phyloP scores from a whole-genome alignment of 2,888 invertebrate genomes.

The Onchidella celtica region DNA sequence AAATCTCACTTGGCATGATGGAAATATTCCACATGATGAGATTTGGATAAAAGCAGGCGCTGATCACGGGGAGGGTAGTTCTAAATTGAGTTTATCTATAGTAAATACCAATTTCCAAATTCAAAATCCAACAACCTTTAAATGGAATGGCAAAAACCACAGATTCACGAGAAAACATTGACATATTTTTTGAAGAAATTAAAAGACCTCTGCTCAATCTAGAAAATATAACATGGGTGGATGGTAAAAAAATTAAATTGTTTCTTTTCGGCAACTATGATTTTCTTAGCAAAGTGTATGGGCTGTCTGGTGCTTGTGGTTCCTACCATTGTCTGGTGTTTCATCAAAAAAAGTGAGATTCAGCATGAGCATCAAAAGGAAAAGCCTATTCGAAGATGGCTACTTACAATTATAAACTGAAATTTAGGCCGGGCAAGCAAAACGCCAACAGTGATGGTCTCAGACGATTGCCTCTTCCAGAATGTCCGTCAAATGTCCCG shows the following conservation, averaged over 20 bases:
- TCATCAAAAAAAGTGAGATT: neutral
- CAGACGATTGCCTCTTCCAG: no score
- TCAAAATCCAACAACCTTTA: no score
- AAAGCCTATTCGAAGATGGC: no score
- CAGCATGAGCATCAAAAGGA: neutral
- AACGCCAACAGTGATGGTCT: no score
- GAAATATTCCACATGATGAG: neutral
- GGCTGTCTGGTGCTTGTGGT: slow-evolving; percentile 7
- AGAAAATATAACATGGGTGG: neutral
- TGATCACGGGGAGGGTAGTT: neutral
- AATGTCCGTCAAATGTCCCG: no score
- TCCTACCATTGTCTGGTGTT: slow-evolving; percentile 23
- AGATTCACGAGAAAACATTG: neutral
- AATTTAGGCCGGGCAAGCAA: no score
- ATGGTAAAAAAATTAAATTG: neutral
- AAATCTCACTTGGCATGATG: neutral
- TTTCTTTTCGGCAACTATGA: slow-evolving; percentile 15
- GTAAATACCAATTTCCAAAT: neutral
- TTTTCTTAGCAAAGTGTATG: slow-evolving; percentile 2
- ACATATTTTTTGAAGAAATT: slow-evolving; percentile 5
- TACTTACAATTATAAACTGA: no score
- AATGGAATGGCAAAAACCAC: neutral
- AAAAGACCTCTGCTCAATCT: neutral
- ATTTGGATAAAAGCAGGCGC: neutral
- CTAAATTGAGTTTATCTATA: neutral